Evolutionary conservation across 2,113 vertebrate species (phyloP), one percentile per base, ranked within the genome.

Genomic region (Cricetomys ansorgei): DNA sequence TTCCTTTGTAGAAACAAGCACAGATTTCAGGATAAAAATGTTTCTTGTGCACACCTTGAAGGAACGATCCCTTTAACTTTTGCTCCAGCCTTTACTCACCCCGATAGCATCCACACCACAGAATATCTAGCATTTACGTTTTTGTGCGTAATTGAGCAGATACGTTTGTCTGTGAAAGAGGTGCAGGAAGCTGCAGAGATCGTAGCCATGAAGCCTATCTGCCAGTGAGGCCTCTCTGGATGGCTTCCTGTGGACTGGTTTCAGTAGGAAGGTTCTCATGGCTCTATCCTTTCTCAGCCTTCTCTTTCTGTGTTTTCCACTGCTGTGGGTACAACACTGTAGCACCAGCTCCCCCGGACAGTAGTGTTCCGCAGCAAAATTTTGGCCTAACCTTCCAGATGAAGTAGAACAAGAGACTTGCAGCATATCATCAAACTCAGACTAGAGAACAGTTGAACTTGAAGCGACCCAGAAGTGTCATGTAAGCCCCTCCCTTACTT

Each of bases 331-430:
- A 50, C 21, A 50, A 90, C 0, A 88, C 34, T 50, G 19, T 0
- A 92, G 40, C 95, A 31, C 34, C 34, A 77, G 80, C 85, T 81
- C 86, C 29, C 48, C 5, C 29, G 27, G 27, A 13, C 21, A 31
- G 7, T 21, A 77, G 15, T 75, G 31, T n/a, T 94, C 43, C 88
- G 57, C 10, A 83, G 53, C 57, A 97, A 97, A 94, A 64, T 94
- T 76, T 12, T 81, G 62, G 7, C n/a, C 87, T 86, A 91, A 81
- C 13, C 19, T 65, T 80, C 40, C 27, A 81, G 19, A 31, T 67
- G 43, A 10, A 76, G 76, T 29, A 4, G 45, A 70, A 37, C 25
- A 72, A 95, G 25, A 88, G 55, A 43, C 77, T 50, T 40, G 4
- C 55, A 17, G 11, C n/a, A 13, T 67, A 72, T 23, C 93, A 81